Conservation (phyloP, 92 coral and sea anemone species). For the Hydrozoanthus gracilis region DNA sequence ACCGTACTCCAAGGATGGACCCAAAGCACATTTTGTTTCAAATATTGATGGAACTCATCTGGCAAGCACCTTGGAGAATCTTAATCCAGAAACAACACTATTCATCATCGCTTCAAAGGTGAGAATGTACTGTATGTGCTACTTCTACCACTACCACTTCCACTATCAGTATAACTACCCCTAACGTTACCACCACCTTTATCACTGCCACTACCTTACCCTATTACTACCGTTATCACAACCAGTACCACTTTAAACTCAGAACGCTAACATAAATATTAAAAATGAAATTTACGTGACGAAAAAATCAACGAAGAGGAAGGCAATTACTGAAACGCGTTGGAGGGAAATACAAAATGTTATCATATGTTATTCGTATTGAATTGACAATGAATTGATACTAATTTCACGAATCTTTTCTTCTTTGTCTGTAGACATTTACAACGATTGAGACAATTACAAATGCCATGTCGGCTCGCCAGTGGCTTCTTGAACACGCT, state of each 20-base stretch:
- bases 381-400: background rate
- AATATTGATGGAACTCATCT: slow-evolving; percentile 97
- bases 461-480: slow-evolving; percentile 92
- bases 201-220: too few relatives aligned
- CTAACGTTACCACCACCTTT: too few relatives aligned
- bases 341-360: too few relatives aligned
- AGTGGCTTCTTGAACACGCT: slow-evolving; percentile 82
- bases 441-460: slow-evolving; percentile 98
- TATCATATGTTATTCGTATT: too few relatives aligned
- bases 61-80: slow-evolving; percentile 82
- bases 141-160: too few relatives aligned
- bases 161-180: too few relatives aligned
- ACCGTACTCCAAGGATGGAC: slow-evolving; percentile 83
- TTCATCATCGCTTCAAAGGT: slow-evolving; percentile 98
- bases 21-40: slow-evolving; percentile 92
- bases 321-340: too few relatives aligned
- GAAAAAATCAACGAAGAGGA: too few relatives aligned
- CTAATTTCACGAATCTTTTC: background rate
- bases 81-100: slow-evolving; percentile 88
- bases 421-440: slow-evolving; percentile 74
- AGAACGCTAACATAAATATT: too few relatives aligned
- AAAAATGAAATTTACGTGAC: too few relatives aligned
- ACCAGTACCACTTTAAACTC: too few relatives aligned
- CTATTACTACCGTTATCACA: too few relatives aligned
- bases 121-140: background rate